Evolutionary conservation across 2,888 invertebrate genomes (phyloP), one percentile per base, ranked within the genome.

Genomic region (Synanthedon vespiformis): DNA sequence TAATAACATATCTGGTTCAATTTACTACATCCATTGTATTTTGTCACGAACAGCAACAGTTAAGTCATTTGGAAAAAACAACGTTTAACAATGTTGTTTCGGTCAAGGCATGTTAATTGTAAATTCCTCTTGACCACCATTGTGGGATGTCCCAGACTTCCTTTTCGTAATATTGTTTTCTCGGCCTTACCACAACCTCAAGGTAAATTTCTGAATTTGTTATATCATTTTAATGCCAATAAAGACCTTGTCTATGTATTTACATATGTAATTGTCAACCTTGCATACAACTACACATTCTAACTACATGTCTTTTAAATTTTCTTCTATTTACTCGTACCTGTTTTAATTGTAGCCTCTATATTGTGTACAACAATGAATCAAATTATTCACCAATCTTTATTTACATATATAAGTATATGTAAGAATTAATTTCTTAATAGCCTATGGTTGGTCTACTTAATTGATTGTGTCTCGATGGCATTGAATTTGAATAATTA

Each of bases 201-300:
- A 85, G 85, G 85, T 68, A 63, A 77, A 65, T 71, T 63, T 67
- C 68, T 72, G 58, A 66, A 69, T 64, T 70, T 62, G 70, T 70
- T 70, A 64, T 68, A 67, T 63, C 61, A 62, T 61, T 64, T 67
- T 68, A 77, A 77, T 73, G 70, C 64, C 64, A 68, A 72, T 71
- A 58, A 59, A 68, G 76, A 66, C 81, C 80, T 82, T 81, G 82
- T 77, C 65, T 69, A 72, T 72, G 74, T 72, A 61, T 66, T 59
- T 68, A 74, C 78, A 80, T 77, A 80, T 77, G 78, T 80, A 77
- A 79, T 69, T 65, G 65, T 56, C 59, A 70, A 61, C 81, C 76
- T 80, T 71, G 63, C 61, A 58, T 54, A 52, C 61, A 61, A 59
- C 58, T 61, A 64, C 64, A 64, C 65, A 70, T 68, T 68, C 65